A percentile compares a stretch with the other conserved stretches of the same genome.
Evolutionary conservation across 2,113 vertebrate genomes (phyloP).

Genomic region (Rhombomys opimus): DNA sequence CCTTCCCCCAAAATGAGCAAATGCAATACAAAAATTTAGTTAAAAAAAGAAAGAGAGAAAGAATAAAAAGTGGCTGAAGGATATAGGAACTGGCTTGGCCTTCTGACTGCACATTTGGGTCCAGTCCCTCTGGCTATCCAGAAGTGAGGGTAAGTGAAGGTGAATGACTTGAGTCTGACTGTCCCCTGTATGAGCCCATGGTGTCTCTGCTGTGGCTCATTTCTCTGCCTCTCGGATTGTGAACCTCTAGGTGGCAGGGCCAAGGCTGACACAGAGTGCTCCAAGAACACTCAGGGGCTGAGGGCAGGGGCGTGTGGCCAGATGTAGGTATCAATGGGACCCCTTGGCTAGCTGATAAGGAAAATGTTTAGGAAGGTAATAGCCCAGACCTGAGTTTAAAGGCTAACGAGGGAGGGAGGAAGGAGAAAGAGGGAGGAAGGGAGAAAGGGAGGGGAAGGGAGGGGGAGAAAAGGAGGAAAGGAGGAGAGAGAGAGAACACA

Average conservation of each 20-base stretch:
- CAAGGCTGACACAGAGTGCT: neutral
- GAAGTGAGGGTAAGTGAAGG: neutral
- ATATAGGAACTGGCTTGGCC: neutral
- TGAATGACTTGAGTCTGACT: neutral
- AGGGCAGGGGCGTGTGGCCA: neutral
- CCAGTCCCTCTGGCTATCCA: neutral
- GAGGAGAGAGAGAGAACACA: neutral
- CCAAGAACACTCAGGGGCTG: neutral
- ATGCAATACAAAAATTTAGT: neutral
- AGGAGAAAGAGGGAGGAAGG: neutral
- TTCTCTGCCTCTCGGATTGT: neutral
- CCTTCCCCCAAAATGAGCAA: neutral
- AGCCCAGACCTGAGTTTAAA: neutral
- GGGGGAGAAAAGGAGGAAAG: neutral
- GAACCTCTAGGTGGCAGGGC: neutral
- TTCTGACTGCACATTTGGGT: neutral
- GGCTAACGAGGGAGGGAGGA: neutral
- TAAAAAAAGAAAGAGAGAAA: neutral
- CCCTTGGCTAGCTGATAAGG: neutral
- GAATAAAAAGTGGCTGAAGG: neutral
- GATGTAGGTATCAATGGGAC: neutral
- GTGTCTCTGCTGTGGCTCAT: neutral
- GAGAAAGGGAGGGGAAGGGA: neutral
- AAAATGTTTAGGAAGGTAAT: neutral
- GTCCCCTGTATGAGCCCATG: neutral